Conservation (phyloP, 2,113 vertebrate species). For the Burhinus oedicnemus region DNA sequence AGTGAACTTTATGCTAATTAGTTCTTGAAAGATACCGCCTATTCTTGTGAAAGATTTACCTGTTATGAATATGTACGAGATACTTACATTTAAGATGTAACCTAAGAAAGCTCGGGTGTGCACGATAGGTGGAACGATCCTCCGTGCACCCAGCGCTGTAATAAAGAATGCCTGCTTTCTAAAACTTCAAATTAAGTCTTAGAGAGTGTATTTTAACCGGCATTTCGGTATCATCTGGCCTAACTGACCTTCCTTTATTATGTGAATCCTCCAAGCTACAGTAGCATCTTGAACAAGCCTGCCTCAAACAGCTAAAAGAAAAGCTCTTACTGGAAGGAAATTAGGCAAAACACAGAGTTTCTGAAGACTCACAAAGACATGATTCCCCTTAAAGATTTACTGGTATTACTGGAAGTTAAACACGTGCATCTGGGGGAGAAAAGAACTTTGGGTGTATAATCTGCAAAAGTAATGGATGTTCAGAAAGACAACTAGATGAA, state of each 20-base stretch:
- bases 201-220: too few species aligned
- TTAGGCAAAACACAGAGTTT: not conserved
- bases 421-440: not conserved
- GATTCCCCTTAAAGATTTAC: not conserved
- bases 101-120: too few species aligned
- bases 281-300: not conserved
- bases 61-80: too few species aligned
- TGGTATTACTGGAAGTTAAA: not conserved
- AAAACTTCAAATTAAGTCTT: too few species aligned
- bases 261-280: not conserved
- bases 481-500: not conserved
- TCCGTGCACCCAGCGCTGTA: too few species aligned
- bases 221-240: too few species aligned
- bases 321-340: not conserved
- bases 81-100: too few species aligned
- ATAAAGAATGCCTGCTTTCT: too few species aligned
- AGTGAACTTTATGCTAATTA: too few species aligned
- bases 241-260: not conserved
- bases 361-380: not conserved
- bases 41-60: too few species aligned
- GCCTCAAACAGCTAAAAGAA: not conserved
- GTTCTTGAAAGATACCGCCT: too few species aligned
- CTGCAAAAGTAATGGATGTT: not conserved
- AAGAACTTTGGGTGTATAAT: not conserved
- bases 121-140: too few species aligned